Conservation (phyloP, 2,113 vertebrate species). For the Urocolius indicus region DNA sequence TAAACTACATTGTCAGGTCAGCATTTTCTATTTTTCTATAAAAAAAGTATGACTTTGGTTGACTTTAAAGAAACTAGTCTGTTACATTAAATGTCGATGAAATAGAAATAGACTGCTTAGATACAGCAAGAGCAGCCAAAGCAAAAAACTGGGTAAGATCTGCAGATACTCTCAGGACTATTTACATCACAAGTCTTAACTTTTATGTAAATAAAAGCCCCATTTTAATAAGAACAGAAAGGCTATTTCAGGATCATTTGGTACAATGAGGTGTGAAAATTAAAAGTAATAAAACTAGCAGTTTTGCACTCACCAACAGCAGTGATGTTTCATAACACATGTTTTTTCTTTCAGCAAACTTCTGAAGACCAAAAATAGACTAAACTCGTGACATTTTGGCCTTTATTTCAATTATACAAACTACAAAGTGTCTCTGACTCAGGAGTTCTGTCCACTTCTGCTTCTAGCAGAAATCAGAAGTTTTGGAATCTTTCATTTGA, state of each 20-base stretch:
- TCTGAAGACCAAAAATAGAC: neutral
- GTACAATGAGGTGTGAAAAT: neutral
- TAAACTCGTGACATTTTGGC: neutral
- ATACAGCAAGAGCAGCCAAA: conserved; percentile 33
- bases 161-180: neutral
- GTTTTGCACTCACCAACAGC: neutral
- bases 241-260: neutral
- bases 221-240: neutral
- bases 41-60: neutral
- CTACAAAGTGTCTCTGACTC: neutral
- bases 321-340: neutral
- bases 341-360: neutral
- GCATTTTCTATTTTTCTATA: neutral
- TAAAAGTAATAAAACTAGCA: neutral
- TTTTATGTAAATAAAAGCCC: neutral
- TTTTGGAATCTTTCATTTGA: neutral
- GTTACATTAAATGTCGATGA: conserved; percentile 8
- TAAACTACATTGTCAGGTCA: neutral
- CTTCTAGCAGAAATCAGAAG: neutral
- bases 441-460: neutral
- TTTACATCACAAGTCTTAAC: neutral
- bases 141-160: neutral
- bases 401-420: neutral
- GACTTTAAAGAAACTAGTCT: conserved; percentile 18
- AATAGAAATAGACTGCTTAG: conserved; percentile 10